Evolutionary conservation across 2,888 invertebrate species (phyloP).

Genomic region (Amblyteles armatorius): DNA sequence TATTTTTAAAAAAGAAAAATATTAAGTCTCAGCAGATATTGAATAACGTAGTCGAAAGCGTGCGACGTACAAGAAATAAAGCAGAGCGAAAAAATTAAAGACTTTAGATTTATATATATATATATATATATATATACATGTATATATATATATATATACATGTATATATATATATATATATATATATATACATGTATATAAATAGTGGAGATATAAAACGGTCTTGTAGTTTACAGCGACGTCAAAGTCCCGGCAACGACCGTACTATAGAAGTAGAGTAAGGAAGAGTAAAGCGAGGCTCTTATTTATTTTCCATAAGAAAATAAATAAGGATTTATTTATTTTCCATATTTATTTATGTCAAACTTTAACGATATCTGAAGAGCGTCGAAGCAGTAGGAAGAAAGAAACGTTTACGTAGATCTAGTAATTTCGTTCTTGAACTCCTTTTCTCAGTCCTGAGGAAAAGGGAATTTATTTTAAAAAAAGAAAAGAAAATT

Average conservation of each 20-base stretch:
- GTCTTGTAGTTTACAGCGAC: conserved; percentile 37
- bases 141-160: conserved; percentile 5
- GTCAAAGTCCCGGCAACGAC: conserved; percentile 26
- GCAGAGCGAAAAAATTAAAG: conserved; percentile 24
- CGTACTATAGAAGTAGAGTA: conserved; percentile 22
- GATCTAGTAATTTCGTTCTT: conserved; percentile 1
- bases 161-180: not conserved
- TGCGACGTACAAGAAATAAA: conserved; percentile 61
- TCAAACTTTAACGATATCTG: too few relatives aligned
- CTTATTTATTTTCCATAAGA: not conserved
- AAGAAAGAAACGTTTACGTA: conserved; percentile 14
- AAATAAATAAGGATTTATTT: too few relatives aligned
- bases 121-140: not conserved
- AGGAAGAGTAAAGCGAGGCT: conserved; percentile 1
- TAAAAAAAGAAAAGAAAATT: too few relatives aligned
- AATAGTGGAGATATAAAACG: conserved; percentile 20
- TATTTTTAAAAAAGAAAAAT: too few relatives aligned
- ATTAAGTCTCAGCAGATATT: conserved; percentile 22
- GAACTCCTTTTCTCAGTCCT: conserved; percentile 27
- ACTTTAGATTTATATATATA: conserved; percentile 13
- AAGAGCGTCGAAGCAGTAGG: not conserved
- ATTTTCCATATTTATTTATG: too few relatives aligned
- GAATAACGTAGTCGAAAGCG: conserved; percentile 55
- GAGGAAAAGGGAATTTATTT: too few relatives aligned
- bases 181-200: conserved; percentile 7